phyloP scores from a whole-genome alignment of 30 jellyfish, hydroid and myxozoan species.

The Hydractinia echinata region DNA sequence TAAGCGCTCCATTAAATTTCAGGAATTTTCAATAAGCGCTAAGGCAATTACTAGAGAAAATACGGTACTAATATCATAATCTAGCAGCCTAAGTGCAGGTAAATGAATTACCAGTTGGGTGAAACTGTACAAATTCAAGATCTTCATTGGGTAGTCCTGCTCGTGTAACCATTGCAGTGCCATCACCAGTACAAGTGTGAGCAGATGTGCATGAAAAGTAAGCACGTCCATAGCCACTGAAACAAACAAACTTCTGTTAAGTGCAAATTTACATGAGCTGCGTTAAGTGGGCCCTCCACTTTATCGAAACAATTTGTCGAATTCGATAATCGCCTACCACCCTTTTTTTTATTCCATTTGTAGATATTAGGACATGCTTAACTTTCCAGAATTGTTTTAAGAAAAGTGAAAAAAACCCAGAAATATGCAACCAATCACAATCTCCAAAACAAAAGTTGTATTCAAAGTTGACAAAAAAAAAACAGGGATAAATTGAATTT shows the following conservation, averaged over 20 bases:
- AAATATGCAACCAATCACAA: too few relatives aligned
- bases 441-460: too few relatives aligned
- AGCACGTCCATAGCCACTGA: conserved; percentile 91
- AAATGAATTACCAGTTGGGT: conserved; percentile 80
- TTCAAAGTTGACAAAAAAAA: too few relatives aligned
- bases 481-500: too few relatives aligned
- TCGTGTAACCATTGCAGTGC: conserved; percentile 86
- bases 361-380: too few relatives aligned
- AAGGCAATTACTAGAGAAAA: too few relatives aligned
- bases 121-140: conserved; percentile 96
- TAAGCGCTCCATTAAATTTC: too few relatives aligned
- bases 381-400: too few relatives aligned
- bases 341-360: background rate
- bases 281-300: background rate
- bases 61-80: too few relatives aligned
- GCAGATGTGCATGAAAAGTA: conserved; percentile 98
- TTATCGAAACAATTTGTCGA: background rate
- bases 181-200: conserved; percentile 99
- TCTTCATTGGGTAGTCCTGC: conserved; percentile 95
- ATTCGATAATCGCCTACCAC: background rate
- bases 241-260: background rate
- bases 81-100: background rate
- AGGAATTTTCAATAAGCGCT: too few relatives aligned
- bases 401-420: too few relatives aligned
- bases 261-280: background rate